Evolutionary conservation across 2,797 vertebrate genomes (phyloP).

Genomic region (Gymnothorax javanicus): DNA sequence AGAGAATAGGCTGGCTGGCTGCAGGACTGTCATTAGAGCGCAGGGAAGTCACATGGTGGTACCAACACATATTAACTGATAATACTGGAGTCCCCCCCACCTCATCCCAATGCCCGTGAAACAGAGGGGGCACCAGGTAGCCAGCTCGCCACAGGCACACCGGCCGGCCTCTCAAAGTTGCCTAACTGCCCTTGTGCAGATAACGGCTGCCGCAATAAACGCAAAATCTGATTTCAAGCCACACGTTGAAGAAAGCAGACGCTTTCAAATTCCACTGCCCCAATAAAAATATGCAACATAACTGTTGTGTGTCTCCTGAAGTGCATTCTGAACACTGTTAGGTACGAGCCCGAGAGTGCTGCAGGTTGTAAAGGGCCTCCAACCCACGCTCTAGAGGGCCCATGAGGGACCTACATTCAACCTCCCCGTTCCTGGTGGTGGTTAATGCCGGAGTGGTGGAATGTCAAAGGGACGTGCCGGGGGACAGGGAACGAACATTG

Average conservation of each 20-base stretch:
- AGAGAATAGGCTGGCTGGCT: slow-evolving; percentile 21
- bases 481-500: not conserved
- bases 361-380: not conserved
- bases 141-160: not conserved
- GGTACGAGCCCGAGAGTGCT: not conserved
- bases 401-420: slow-evolving; percentile 37
- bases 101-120: not conserved
- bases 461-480: not conserved
- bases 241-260: not conserved
- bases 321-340: not conserved
- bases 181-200: not conserved
- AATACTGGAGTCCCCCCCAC: not conserved
- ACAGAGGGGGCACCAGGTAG: not conserved
- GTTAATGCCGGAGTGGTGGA: too few relatives aligned
- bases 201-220: not conserved
- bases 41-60: slow-evolving; percentile 19
- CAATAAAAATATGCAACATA: not conserved
- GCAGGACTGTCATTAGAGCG: slow-evolving; percentile 13
- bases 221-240: not conserved
- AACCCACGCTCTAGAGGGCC: not conserved
- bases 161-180: not conserved
- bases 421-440: not conserved
- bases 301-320: not conserved
- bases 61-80: slow-evolving; percentile 12
- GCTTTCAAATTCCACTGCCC: not conserved